A percentile compares a stretch with the other conserved stretches of the same genome.
Conservation (phyloP, 2,888 invertebrate genomes). For the Mesorhabditis spiculigera region DNA sequence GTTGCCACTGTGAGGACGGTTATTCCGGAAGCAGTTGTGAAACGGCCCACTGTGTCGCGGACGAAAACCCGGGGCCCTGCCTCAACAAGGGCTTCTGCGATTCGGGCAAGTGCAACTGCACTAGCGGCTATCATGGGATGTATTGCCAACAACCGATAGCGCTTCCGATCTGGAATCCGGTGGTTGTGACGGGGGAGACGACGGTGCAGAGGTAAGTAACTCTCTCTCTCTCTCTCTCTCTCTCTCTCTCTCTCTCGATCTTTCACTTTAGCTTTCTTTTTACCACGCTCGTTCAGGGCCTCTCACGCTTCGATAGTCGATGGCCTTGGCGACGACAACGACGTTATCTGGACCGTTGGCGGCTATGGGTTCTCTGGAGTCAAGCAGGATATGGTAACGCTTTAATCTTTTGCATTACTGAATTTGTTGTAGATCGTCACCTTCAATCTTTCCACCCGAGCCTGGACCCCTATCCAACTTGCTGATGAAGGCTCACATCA, state of each 20-base stretch:
- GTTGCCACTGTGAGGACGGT: conserved; percentile 77
- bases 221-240: no score
- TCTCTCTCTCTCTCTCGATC: no score
- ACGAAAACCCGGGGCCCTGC: conserved; percentile 29
- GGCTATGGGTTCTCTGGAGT: conserved; percentile 62
- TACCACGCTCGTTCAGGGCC: conserved; percentile 64
- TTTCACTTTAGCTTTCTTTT: no score
- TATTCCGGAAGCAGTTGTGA: conserved; percentile 72
- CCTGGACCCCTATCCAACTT: conserved; percentile 21
- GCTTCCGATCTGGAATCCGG: conserved; percentile 29
- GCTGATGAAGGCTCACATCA: conserved; percentile 10
- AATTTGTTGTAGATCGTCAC: conserved; percentile 18
- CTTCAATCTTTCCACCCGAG: conserved; percentile 27
- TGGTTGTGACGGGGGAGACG: conserved; percentile 52
- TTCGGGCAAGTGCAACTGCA: conserved; percentile 36
- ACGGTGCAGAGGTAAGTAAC: no score
- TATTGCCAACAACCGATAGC: conserved; percentile 32
- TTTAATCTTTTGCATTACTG: conserved; percentile 21
- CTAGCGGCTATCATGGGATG: conserved; percentile 29
- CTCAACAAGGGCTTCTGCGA: conserved; percentile 28
- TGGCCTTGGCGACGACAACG: conserved; percentile 69
- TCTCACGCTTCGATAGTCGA: conserved; percentile 78
- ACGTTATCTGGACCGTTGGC: conserved; percentile 77
- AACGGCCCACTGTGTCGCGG: conserved; percentile 5
- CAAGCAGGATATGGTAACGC: background rate